These are phyloP conservation scores for Characodon lateralis DNA, from an alignment of 2,797 vertebrate genomes.

Conservation along the genomic window DNA sequence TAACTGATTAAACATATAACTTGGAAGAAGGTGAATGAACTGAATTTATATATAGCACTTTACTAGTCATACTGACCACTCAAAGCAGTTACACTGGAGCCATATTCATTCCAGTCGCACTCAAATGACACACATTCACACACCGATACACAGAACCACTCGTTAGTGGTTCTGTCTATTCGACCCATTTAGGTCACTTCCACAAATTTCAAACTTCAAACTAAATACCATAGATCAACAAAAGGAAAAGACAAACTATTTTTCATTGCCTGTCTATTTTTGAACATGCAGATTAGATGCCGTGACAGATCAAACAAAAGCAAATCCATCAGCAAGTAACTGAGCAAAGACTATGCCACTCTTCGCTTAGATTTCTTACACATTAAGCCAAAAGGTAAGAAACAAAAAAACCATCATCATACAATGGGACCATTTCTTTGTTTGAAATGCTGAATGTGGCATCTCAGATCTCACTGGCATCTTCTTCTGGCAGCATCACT, in stretches of 20 bases:
- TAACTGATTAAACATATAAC: too few species aligned
- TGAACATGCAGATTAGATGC: conserved; percentile 51
- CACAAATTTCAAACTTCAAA: conserved; percentile 45
- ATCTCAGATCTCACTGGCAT: conserved; percentile 78
- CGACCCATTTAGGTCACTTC: conserved; percentile 66
- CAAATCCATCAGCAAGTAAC: conserved; percentile 47
- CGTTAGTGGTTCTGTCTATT: conserved; percentile 58
- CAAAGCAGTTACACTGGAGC: too few species aligned
- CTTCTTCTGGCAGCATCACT: conserved; percentile 73
- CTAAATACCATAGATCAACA: conserved; percentile 21
- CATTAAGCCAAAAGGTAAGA: conserved; percentile 73
- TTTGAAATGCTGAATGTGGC: conserved; percentile 72
- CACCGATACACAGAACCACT: conserved; percentile 23
- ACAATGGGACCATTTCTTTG: conserved; percentile 71
- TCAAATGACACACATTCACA: too few species aligned
- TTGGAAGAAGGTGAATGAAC: too few species aligned
- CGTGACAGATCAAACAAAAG: conserved; percentile 58
- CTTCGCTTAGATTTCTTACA: conserved; percentile 55
- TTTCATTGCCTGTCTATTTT: conserved; percentile 44
- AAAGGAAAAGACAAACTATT: conserved; percentile 25
- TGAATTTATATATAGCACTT: too few species aligned
- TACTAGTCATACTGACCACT: too few species aligned
- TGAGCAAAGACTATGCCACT: conserved; percentile 43
- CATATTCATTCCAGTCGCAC: too few species aligned
- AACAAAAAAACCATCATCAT: conserved; percentile 60